Conservation (phyloP, 2,888 invertebrate species). For the Mechanitis messenoides region DNA sequence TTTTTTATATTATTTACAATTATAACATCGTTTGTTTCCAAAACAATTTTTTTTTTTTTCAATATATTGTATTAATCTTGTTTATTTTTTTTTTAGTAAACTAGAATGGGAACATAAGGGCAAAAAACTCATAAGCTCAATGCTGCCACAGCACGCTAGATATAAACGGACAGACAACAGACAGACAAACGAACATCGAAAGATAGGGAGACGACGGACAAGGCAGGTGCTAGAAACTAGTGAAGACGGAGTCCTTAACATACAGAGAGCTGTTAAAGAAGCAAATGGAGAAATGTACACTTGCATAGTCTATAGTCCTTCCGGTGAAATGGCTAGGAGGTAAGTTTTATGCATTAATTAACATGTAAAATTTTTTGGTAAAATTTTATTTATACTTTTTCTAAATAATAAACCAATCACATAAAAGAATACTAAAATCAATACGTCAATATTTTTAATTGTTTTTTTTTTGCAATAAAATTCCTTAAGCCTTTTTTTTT, state of each 20-base stretch:
- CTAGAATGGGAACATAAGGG: slow-evolving; percentile 71
- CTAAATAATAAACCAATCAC: too few relatives aligned
- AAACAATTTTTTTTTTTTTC: background rate
- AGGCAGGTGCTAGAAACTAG: slow-evolving; percentile 55
- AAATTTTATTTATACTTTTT: too few relatives aligned
- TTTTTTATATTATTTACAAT: too few relatives aligned
- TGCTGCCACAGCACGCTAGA: slow-evolving; percentile 54
- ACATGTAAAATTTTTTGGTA: too few relatives aligned
- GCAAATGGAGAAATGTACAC: slow-evolving; percentile 87
- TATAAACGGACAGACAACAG: slow-evolving; percentile 50
- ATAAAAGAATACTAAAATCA: too few relatives aligned
- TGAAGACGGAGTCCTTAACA: slow-evolving; percentile 76
- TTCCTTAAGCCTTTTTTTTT: too few relatives aligned
- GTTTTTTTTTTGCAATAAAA: too few relatives aligned
- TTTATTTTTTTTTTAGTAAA: slow-evolving; percentile 42
- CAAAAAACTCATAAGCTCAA: slow-evolving; percentile 54
- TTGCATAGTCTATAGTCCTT: slow-evolving; percentile 86
- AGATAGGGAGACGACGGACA: slow-evolving; percentile 49
- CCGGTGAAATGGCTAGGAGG: slow-evolving; percentile 85
- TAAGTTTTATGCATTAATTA: slow-evolving; percentile 26
- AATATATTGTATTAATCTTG: background rate
- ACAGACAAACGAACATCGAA: slow-evolving; percentile 29
- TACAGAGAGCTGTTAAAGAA: slow-evolving; percentile 76
- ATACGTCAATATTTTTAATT: too few relatives aligned
- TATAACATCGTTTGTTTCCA: too few relatives aligned